A percentile compares a stretch with the other conserved stretches of the same genome.
Evolutionary conservation across 2,113 vertebrate genomes (phyloP).

Genomic region (Channa argus): DNA sequence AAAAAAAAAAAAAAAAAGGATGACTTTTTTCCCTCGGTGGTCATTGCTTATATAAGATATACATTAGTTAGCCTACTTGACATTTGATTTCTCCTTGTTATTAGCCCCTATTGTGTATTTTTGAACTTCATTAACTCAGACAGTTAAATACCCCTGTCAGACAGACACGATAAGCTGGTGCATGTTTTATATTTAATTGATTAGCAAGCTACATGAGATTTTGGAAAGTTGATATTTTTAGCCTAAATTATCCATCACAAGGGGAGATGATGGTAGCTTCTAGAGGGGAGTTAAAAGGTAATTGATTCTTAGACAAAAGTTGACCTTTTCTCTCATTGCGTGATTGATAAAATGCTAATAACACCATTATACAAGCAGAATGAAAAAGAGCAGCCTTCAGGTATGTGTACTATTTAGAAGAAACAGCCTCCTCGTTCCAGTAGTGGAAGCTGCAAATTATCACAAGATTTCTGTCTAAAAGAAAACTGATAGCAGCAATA

Average conservation of each 20-base stretch:
- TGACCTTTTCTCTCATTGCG: conserved; percentile 54
- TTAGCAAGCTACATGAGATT: conserved; percentile 15
- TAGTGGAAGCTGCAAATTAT: conserved; percentile 39
- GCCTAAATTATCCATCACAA: conserved; percentile 45
- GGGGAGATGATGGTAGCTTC: conserved; percentile 22
- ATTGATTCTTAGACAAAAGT: conserved; percentile 65
- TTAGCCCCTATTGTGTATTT: conserved; percentile 4
- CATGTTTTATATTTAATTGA: conserved; percentile 26
- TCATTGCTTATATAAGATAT: conserved; percentile 1
- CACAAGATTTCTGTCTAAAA: not conserved
- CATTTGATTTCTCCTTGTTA: conserved; percentile 33
- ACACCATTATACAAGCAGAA: conserved; percentile 28
- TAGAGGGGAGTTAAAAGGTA: conserved; percentile 39
- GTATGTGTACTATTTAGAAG: conserved; percentile 14
- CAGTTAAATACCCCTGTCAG: not conserved
- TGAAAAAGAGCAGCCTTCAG: conserved; percentile 38
- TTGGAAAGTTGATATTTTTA: conserved; percentile 31
- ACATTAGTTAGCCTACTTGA: conserved; percentile 21
- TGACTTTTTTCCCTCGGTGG: conserved; percentile 12
- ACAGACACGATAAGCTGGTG: conserved; percentile 3
- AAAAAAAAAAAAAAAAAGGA: not conserved
- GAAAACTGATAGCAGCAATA: conserved; percentile 55
- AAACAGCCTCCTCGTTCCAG: conserved; percentile 11
- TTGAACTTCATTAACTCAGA: not conserved
- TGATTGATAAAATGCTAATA: conserved; percentile 68